Evolutionary conservation across 2,888 invertebrate species (phyloP).

Genomic region (Phengaris arion): DNA sequence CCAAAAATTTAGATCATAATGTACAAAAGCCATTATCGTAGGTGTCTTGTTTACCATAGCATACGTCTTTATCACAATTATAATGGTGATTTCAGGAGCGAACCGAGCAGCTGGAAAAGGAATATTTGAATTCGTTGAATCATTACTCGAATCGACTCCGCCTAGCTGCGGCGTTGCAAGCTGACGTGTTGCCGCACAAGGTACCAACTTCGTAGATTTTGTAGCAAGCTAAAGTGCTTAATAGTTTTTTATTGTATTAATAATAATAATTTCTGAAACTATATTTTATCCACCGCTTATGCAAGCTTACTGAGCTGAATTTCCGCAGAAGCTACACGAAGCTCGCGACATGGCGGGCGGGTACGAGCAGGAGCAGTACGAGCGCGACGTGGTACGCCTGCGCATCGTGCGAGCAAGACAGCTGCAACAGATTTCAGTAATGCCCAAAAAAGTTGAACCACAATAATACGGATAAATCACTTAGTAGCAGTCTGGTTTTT

Average conservation of each 20-base stretch:
- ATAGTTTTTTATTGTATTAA: too few species aligned
- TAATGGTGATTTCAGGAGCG: slow-evolving; percentile 52
- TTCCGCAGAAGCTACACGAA: slow-evolving; percentile 49
- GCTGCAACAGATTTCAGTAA: slow-evolving; percentile 72
- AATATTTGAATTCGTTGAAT: slow-evolving; percentile 57
- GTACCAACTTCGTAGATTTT: slow-evolving; percentile 42
- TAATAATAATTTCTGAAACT: too few species aligned
- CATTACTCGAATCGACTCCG: slow-evolving; percentile 58
- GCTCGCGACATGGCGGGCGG: slow-evolving; percentile 55
- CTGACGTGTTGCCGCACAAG: slow-evolving; percentile 62
- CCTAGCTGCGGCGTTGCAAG: slow-evolving; percentile 60
- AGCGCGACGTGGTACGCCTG: slow-evolving; percentile 67
- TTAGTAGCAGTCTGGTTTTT: too few species aligned
- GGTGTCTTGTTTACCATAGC: too few species aligned
- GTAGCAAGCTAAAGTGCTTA: neutral
- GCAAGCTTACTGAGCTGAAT: neutral
- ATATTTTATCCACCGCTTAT: too few species aligned
- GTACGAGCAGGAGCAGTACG: slow-evolving; percentile 58
- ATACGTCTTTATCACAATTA: too few species aligned
- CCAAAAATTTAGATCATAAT: too few species aligned
- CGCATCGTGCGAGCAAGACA: slow-evolving; percentile 70
- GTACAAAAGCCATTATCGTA: too few species aligned
- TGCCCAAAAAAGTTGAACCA: too few species aligned
- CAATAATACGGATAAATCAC: too few species aligned
- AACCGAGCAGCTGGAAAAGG: slow-evolving; percentile 57